Evolutionary conservation across 2,888 invertebrate genomes (phyloP).

Genomic region (Oscheius myriophilus): DNA sequence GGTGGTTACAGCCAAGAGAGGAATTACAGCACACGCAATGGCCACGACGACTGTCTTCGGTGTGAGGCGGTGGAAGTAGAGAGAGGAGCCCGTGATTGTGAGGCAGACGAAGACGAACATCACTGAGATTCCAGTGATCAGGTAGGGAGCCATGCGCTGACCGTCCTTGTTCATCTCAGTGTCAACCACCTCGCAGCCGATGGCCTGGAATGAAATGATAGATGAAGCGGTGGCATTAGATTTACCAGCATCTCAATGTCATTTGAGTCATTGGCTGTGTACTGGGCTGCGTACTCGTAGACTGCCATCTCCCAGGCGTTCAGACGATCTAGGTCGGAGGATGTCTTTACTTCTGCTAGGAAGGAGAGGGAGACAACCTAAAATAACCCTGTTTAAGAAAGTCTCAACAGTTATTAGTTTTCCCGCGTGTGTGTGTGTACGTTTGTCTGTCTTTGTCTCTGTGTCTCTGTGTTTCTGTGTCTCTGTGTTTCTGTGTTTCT

Average conservation of each 20-base stretch:
- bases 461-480: no score
- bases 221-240: neutral
- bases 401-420: neutral
- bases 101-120: slow-evolving; percentile 35
- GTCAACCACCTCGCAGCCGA: slow-evolving; percentile 69
- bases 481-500: no score
- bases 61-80: slow-evolving; percentile 31
- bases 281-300: slow-evolving; percentile 46
- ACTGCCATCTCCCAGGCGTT: slow-evolving; percentile 62
- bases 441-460: no score
- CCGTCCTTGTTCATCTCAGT: slow-evolving; percentile 69
- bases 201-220: slow-evolving; percentile 46
- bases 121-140: slow-evolving; percentile 44
- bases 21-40: slow-evolving; percentile 58
- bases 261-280: slow-evolving; percentile 35
- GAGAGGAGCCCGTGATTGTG: slow-evolving; percentile 26
- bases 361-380: slow-evolving; percentile 39
- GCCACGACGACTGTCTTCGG: slow-evolving; percentile 45
- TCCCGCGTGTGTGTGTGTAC: neutral
- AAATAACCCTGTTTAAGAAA: no score
- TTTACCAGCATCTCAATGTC: slow-evolving; percentile 52
- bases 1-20: slow-evolving; percentile 61
- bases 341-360: slow-evolving; percentile 46
- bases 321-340: slow-evolving; percentile 52
- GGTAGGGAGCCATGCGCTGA: slow-evolving; percentile 64